Percentiles rank a stretch among this genome's conserved stretches.
Conservation (phyloP, 2,888 invertebrate genomes). For the Tipula unca region DNA sequence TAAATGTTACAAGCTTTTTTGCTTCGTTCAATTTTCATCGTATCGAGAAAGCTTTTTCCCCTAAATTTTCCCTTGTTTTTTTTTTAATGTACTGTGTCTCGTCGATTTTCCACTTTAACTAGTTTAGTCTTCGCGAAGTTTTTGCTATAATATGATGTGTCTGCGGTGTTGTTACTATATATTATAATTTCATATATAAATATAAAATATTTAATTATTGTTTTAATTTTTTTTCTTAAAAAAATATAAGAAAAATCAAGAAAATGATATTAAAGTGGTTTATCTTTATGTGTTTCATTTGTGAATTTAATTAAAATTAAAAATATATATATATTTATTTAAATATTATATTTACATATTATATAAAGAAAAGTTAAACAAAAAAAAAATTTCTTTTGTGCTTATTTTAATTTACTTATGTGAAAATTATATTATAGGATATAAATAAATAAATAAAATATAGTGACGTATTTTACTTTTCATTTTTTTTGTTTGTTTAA, state of each 20-base stretch:
- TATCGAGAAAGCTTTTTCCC: neutral
- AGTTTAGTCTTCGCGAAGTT: neutral
- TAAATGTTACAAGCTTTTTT: neutral
- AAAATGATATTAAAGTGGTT: neutral
- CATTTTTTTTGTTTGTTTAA: neutral
- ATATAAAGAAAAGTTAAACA: neutral
- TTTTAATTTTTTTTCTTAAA: neutral
- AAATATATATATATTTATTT: neutral
- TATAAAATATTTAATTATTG: neutral
- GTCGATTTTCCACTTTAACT: neutral
- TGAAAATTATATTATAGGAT: neutral
- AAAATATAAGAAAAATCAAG: neutral
- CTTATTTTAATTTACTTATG: neutral
- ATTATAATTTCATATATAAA: neutral
- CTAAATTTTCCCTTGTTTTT: neutral
- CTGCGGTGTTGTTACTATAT: neutral
- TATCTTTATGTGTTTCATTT: neutral
- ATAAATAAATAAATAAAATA: neutral
- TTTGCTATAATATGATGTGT: constrained; percentile 2
- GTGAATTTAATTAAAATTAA: neutral
- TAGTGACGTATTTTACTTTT: neutral
- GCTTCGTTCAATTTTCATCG: neutral
- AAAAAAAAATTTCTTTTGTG: neutral
- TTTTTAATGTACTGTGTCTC: neutral
- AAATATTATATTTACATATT: neutral